Evolutionary conservation across 2,113 vertebrate genomes (phyloP).

Genomic region (Propithecus coquereli): DNA sequence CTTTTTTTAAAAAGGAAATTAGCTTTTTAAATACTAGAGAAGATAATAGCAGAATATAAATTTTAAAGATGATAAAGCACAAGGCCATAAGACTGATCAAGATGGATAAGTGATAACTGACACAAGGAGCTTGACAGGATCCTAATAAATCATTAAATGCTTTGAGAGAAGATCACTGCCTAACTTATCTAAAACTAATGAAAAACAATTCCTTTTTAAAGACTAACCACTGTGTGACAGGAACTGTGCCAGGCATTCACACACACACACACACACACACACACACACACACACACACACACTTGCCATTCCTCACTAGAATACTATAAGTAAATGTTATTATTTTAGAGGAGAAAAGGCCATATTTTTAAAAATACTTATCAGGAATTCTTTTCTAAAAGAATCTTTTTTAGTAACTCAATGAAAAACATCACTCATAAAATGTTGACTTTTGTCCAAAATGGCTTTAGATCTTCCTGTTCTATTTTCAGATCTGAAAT

Average conservation of each 20-base stretch:
- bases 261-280: background rate
- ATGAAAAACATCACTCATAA: background rate
- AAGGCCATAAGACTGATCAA: background rate
- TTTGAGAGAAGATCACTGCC: background rate
- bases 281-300: background rate
- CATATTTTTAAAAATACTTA: slow-evolving; percentile 1
- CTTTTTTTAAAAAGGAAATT: background rate
- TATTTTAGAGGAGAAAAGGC: slow-evolving; percentile 8
- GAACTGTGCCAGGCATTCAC: background rate
- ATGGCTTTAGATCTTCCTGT: background rate
- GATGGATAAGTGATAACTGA: background rate
- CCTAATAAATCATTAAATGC: background rate
- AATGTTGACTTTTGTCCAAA: background rate
- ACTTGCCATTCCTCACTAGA: background rate
- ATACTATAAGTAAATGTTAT: background rate
- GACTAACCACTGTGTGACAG: background rate
- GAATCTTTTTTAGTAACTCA: slow-evolving; percentile 4
- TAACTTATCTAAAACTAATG: background rate
- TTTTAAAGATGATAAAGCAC: slow-evolving; percentile 11
- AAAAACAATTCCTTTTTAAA: slow-evolving; percentile 8
- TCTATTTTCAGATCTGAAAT: background rate
- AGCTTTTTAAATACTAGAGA: background rate
- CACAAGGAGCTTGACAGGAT: background rate
- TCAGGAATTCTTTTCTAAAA: background rate
- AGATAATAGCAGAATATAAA: background rate